Conservation (phyloP, 1,140 invertebrate species). For the Pseudomyrmex concolor region DNA sequence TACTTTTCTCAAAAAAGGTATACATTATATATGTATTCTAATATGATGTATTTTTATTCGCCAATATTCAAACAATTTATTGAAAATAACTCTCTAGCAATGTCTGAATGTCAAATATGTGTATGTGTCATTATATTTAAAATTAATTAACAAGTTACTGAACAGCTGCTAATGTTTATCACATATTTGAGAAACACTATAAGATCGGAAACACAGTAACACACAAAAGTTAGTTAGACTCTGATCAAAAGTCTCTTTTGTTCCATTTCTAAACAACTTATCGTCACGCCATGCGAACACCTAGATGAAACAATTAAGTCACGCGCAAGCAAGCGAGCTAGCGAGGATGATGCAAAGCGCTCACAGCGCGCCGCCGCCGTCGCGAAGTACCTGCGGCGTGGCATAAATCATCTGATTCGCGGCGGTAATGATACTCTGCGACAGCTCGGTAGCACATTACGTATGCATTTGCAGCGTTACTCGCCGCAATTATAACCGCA, state of each 20-base stretch:
- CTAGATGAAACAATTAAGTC: conserved; percentile 57
- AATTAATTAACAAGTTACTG: no score
- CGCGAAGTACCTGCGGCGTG: conserved; percentile 15
- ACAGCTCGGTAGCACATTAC: conserved; percentile 66
- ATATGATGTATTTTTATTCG: no score
- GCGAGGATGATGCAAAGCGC: conserved; percentile 34
- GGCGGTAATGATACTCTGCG: conserved; percentile 64
- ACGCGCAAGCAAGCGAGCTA: conserved; percentile 14
- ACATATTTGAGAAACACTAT: no score
- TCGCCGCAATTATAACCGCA: conserved; percentile 65
- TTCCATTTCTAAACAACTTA: conserved; percentile 11
- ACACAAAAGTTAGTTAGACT: conserved; percentile 35
- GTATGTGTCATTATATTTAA: no score
- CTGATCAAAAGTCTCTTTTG: background rate
- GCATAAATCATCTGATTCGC: conserved; percentile 63
- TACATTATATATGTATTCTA: no score
- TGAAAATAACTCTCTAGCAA: no score
- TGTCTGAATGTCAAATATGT: no score
- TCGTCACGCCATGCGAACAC: conserved; percentile 26
- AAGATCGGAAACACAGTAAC: background rate
- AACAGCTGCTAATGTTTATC: no score
- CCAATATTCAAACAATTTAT: no score
- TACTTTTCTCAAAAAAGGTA: background rate
- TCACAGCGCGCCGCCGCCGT: background rate
- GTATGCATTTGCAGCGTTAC: conserved; percentile 66